phyloP scores from a whole-genome alignment of 1,140 invertebrate genomes.

The Arctopsyche grandis region DNA sequence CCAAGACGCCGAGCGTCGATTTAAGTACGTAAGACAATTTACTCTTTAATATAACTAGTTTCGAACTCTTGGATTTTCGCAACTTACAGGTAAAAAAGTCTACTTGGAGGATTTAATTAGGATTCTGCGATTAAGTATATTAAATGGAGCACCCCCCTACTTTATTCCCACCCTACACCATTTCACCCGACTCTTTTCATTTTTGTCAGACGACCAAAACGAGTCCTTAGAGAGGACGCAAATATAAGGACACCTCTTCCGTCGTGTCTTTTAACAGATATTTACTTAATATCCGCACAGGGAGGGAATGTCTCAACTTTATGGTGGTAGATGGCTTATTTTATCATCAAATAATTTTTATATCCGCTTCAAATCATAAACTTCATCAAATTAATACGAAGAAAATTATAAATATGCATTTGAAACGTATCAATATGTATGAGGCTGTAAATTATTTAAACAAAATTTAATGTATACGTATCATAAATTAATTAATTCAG shows the following conservation, averaged over 20 bases:
- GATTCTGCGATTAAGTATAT: constrained; percentile 23
- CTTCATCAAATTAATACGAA: too few relatives aligned
- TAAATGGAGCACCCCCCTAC: background rate
- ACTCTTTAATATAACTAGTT: constrained; percentile 17
- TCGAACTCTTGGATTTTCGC: background rate
- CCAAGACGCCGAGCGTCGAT: background rate
- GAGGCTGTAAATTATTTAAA: background rate
- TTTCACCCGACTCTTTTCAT: background rate
- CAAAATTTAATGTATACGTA: constrained; percentile 1
- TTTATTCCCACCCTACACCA: background rate
- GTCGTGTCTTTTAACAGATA: background rate
- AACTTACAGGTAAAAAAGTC: constrained; percentile 7
- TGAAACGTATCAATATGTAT: background rate
- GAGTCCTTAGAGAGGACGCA: background rate
- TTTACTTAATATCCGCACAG: background rate
- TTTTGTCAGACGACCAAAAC: background rate
- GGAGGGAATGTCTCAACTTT: too few relatives aligned
- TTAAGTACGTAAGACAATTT: constrained; percentile 6
- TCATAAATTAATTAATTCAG: background rate
- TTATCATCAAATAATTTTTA: too few relatives aligned
- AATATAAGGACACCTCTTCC: too few relatives aligned
- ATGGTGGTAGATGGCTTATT: too few relatives aligned
- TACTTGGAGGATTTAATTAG: constrained; percentile 14
- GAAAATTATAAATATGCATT: too few relatives aligned
- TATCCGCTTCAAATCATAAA: too few relatives aligned